A percentile compares a stretch with the other conserved stretches of the same genome.
These are phyloP conservation scores for Stratiomys singularior DNA, from an alignment of 2,888 invertebrate species.

Conservation along the genomic window DNA sequence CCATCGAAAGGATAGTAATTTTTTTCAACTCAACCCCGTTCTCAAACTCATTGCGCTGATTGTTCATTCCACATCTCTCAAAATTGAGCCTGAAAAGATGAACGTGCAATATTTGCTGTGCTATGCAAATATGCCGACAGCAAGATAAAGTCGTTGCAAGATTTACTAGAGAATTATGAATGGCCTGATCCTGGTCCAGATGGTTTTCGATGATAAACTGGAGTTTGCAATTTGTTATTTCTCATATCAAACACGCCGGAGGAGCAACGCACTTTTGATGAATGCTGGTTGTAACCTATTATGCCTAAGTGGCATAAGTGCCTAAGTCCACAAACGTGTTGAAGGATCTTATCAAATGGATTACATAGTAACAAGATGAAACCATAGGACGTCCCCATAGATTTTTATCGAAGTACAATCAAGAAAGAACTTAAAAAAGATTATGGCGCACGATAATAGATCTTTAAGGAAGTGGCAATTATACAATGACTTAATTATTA, in stretches of 20 bases:
- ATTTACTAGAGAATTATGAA: background rate
- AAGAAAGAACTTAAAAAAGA: no score
- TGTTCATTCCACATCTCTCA: slow-evolving; percentile 11
- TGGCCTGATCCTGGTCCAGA: background rate
- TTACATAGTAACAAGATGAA: no score
- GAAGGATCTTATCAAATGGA: no score
- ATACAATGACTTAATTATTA: no score
- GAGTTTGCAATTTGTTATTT: slow-evolving; percentile 3
- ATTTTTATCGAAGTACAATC: no score
- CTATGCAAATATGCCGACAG: slow-evolving; percentile 24
- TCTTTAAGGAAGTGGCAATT: no score
- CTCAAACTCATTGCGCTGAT: background rate
- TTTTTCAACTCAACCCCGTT: background rate
- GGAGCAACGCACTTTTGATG: background rate
- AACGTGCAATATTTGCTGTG: slow-evolving; percentile 10
- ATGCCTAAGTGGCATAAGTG: no score
- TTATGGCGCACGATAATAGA: no score
- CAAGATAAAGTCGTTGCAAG: background rate
- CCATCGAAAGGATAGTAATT: slow-evolving; percentile 15
- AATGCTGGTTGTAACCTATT: background rate
- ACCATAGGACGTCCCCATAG: no score
- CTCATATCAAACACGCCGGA: background rate
- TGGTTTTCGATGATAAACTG: slow-evolving; percentile 6
- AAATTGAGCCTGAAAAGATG: slow-evolving; percentile 10
- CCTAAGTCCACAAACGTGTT: no score